These are phyloP conservation scores for Eriocheir sinensis DNA, from an alignment of 1,140 invertebrate genomes.

Conservation along the genomic window DNA sequence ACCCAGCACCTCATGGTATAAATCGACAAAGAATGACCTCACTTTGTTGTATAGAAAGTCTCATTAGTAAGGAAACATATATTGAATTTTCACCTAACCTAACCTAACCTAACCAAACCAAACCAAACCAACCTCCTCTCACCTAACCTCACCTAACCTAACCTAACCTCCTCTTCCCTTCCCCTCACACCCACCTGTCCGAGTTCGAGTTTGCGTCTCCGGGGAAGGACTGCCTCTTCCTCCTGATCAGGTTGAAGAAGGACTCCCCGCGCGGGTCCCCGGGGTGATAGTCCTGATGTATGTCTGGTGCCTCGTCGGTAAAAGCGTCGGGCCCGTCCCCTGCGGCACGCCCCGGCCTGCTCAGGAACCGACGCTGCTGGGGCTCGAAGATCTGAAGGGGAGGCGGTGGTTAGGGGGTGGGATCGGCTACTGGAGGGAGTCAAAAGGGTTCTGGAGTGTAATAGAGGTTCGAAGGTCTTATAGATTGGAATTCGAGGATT, in stretches of 20 bases:
- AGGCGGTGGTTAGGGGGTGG: background rate
- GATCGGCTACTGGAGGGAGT: background rate
- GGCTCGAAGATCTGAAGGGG: background rate
- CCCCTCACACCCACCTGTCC: constrained; percentile 76
- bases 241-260: constrained; percentile 73
- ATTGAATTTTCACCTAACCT: background rate
- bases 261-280: constrained; percentile 69
- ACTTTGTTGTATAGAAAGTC: too few relatives aligned
- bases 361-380: background rate
- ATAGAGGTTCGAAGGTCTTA: too few relatives aligned
- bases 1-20: too few relatives aligned
- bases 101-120: constrained; percentile 24
- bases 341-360: constrained; percentile 31
- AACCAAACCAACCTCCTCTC: background rate
- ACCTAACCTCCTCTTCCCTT: background rate
- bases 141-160: background rate
- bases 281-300: constrained; percentile 51
- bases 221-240: constrained; percentile 65
- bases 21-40: too few relatives aligned
- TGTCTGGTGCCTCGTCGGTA: constrained; percentile 65
- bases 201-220: constrained; percentile 74
- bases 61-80: too few relatives aligned
- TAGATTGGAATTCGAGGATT: too few relatives aligned
- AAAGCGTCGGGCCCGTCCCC: constrained; percentile 52
- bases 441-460: background rate